Conservation (phyloP, 2,797 vertebrate genomes). For the Danio albolineatus region DNA sequence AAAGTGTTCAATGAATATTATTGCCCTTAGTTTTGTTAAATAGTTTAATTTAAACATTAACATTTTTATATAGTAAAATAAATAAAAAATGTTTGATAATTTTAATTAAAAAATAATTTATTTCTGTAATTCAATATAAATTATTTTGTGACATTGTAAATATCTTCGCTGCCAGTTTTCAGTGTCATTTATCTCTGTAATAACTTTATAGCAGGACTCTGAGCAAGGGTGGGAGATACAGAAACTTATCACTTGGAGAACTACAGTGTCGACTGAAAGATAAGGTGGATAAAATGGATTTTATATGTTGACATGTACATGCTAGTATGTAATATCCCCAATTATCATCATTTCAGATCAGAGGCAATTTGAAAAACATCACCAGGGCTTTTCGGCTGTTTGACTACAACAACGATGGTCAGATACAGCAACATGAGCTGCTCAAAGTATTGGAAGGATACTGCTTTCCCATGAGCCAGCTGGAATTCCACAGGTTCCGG, state of each 20-base stretch:
- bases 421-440: slow-evolving; percentile 63
- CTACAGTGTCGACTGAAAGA: slow-evolving; percentile 58
- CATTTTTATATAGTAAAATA: too few relatives aligned
- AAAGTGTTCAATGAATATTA: too few relatives aligned
- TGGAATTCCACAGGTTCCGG: slow-evolving; percentile 69
- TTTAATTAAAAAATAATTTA: too few relatives aligned
- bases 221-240: slow-evolving; percentile 17
- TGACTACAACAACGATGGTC: slow-evolving; percentile 68
- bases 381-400: slow-evolving; percentile 71
- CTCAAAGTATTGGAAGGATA: slow-evolving; percentile 69
- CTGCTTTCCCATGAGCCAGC: slow-evolving; percentile 70
- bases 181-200: neutral
- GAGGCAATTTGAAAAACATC: slow-evolving; percentile 71
- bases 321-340: neutral
- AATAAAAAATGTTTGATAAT: too few relatives aligned
- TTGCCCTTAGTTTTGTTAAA: too few relatives aligned
- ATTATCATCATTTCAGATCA: slow-evolving; percentile 64
- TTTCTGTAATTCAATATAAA: neutral
- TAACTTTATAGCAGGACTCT: slow-evolving; percentile 41
- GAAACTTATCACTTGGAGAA: slow-evolving; percentile 43
- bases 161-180: neutral
- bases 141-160: neutral
- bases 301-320: neutral
- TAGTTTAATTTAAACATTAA: too few relatives aligned
- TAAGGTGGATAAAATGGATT: slow-evolving; percentile 33